These are phyloP conservation scores for Phalacrocorax pelagicus DNA, from an alignment of 2,113 vertebrate species.

Conservation along the genomic window DNA sequence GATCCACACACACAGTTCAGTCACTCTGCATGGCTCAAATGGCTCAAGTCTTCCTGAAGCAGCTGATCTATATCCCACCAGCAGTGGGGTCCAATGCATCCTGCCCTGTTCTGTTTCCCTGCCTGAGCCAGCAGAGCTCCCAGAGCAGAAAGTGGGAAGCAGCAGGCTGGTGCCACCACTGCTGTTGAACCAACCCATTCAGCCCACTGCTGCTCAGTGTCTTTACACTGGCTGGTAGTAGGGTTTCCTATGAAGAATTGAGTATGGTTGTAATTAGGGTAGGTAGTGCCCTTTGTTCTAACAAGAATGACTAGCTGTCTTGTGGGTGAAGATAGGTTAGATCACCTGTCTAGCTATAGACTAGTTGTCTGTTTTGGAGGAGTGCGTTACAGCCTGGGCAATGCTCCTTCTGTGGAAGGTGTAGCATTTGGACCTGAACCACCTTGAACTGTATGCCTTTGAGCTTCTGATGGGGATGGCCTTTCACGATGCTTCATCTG, in stretches of 20 bases:
- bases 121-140: background rate
- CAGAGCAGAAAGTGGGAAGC: background rate
- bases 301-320: background rate
- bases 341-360: background rate
- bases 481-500: background rate
- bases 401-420: background rate
- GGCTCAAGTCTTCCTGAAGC: background rate
- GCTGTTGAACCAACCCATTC: background rate
- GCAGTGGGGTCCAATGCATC: rapidly evolving
- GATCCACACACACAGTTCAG: background rate
- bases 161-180: background rate
- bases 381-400: background rate
- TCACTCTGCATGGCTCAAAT: background rate
- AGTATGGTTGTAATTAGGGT: background rate
- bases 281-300: background rate
- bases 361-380: background rate
- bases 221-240: background rate
- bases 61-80: background rate
- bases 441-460: background rate
- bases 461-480: background rate
- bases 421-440: background rate
- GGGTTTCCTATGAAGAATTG: background rate
- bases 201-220: background rate
- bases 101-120: background rate
- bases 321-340: background rate